phyloP scores from a whole-genome alignment of 2,113 vertebrate genomes.

The Dasypus novemcinctus region DNA sequence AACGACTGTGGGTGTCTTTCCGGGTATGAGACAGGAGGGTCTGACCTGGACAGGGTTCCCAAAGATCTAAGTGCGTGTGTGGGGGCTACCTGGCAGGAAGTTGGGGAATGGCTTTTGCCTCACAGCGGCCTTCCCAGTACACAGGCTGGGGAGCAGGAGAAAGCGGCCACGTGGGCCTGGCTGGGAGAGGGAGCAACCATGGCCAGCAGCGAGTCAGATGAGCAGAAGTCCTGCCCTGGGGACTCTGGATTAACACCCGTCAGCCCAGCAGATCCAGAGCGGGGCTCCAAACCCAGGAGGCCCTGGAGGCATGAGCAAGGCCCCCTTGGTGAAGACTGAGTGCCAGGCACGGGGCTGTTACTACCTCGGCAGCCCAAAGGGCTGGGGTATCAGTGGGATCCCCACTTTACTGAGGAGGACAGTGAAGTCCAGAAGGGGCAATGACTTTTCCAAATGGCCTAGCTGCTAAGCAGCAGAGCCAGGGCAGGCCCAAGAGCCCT shows the following conservation, averaged over 20 bases:
- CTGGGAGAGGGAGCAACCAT: background rate
- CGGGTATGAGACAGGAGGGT: background rate
- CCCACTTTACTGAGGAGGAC: background rate
- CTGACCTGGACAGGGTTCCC: background rate
- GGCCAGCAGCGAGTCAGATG: accelerated
- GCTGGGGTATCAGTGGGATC: background rate
- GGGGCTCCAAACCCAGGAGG: background rate
- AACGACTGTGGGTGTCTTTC: background rate
- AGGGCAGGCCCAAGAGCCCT: background rate
- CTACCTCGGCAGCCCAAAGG: background rate
- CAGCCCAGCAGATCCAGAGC: background rate
- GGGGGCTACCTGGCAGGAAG: background rate
- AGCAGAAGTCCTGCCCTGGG: background rate
- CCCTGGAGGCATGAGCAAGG: background rate
- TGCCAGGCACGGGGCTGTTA: background rate
- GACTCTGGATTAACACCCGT: background rate
- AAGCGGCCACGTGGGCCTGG: background rate
- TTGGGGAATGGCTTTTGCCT: background rate
- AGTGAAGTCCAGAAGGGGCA: background rate
- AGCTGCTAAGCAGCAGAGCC: background rate
- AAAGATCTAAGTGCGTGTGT: background rate
- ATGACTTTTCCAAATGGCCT: background rate
- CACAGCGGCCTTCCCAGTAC: background rate
- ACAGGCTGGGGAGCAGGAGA: background rate
- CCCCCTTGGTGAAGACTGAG: background rate